These are phyloP conservation scores for Hirundichthys speculiger DNA, from an alignment of 2,113 vertebrate species.

Conservation along the genomic window DNA sequence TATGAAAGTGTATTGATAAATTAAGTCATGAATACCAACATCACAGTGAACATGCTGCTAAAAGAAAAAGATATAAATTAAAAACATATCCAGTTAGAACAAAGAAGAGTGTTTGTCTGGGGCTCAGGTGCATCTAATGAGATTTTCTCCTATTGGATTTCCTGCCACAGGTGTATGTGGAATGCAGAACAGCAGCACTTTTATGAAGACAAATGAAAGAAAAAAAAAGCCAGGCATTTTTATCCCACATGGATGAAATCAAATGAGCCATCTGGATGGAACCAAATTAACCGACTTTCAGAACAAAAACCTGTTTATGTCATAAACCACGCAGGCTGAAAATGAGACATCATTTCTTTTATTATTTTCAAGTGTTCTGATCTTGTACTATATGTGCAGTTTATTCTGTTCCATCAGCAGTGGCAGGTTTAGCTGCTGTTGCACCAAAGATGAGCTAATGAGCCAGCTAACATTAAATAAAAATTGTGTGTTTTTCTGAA, in stretches of 20 bases:
- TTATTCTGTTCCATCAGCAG: too few species aligned
- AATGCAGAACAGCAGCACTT: constrained; percentile 28
- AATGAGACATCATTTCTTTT: background rate
- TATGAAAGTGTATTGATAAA: too few species aligned
- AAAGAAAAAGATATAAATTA: background rate
- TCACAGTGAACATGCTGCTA: background rate
- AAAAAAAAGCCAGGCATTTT: constrained; percentile 18
- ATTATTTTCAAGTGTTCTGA: too few species aligned
- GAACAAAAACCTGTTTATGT: constrained; percentile 1
- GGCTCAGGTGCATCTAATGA: constrained; percentile 26
- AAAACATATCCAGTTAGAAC: background rate
- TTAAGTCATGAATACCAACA: background rate
- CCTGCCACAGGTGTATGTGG: constrained; percentile 24
- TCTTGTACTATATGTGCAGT: too few species aligned
- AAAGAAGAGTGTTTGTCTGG: background rate
- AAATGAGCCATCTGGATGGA: constrained; percentile 45
- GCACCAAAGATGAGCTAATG: too few species aligned
- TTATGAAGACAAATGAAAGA: constrained; percentile 48
- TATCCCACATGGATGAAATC: constrained; percentile 21
- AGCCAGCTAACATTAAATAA: too few species aligned
- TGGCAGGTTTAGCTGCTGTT: too few species aligned
- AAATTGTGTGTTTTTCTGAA: too few species aligned
- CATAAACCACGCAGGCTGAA: constrained; percentile 1
- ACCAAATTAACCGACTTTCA: constrained; percentile 1
- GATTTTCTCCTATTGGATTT: constrained; percentile 14